A percentile compares a stretch with the other conserved stretches of the same genome.
Conservation (phyloP, 2,888 invertebrate species). For the Drosophila glabriapex region DNA sequence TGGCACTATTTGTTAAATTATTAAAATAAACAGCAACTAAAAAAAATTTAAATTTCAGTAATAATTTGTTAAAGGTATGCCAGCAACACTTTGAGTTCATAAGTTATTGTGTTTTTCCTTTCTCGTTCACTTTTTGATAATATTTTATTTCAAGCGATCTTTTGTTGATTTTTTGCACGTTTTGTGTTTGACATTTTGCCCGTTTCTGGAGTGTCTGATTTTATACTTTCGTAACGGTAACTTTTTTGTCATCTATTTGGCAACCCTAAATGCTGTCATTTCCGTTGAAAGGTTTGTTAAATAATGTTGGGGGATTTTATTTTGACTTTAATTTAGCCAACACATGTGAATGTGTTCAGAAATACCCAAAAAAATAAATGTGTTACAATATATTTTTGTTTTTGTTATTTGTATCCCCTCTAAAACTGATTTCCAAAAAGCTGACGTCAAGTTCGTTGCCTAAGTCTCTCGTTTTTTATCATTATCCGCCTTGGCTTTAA, state of each 20-base stretch:
- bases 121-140: constrained; percentile 16
- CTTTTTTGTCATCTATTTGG: constrained; percentile 51
- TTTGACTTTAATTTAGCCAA: constrained; percentile 3
- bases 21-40: constrained; percentile 40
- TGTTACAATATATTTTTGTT: not conserved
- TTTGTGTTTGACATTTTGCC: constrained; percentile 60
- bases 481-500: not conserved
- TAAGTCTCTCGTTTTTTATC: constrained; percentile 63
- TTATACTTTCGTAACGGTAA: constrained; percentile 39
- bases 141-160: constrained; percentile 34
- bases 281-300: constrained; percentile 69
- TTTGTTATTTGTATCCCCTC: not conserved
- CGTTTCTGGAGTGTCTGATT: constrained; percentile 37
- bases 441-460: constrained; percentile 37
- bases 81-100: constrained; percentile 24
- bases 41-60: constrained; percentile 26
- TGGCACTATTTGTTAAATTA: constrained; percentile 66
- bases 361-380: not conserved
- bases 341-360: not conserved
- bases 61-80: constrained; percentile 29
- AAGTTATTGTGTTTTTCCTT: constrained; percentile 19
- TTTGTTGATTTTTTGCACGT: constrained; percentile 58
- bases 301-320: constrained; percentile 28
- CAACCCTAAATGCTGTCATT: constrained; percentile 64
- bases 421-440: constrained; percentile 2